Evolutionary conservation across 2,888 invertebrate species (phyloP), one percentile per base, ranked within the genome.

Genomic region (Acleris cristana): DNA sequence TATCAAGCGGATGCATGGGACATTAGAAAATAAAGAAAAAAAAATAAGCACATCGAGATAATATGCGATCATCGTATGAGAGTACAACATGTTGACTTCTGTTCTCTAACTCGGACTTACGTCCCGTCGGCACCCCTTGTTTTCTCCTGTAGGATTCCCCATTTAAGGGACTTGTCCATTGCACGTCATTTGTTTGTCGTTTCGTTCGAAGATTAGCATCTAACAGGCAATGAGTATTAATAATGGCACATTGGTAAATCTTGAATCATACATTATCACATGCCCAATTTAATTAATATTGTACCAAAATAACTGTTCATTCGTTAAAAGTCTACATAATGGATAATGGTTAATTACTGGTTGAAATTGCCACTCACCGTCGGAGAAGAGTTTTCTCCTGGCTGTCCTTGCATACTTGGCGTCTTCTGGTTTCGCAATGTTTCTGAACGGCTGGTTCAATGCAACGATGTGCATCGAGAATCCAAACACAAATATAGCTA

Each of bases 391-490:
- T 79, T 82, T 94, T 88, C 76, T 93, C 85, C 81, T 92, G 75
- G 84, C 86, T 88, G 85, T 93, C 83, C 92, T 93, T 76, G 94
- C 94, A 71, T 94, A 93, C 76, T 93, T 93, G 74, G 93, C 89
- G 73, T 95, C 93, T 79, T 95, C 95, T 52, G 94, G 93, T 71
- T 94, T 94, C 71, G 93, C 90, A 59, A 95, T 94, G 79, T 96
- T 96, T 79, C 95, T 94, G 89, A 97, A 97, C 2, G 99, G 98
- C 88, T 99, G 98, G 94, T 99, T 99, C 74, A 99, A 93, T 12
- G 99, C 98, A 44, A 99, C 98, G 75, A 98, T 97, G 80, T 98
- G 97, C 96, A 99, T 97, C 2, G 99, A 99, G 90, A 99, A 99
- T 69, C 99, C 99, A 79, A 99, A 97, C 76, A 99, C 98, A 91